phyloP scores from a whole-genome alignment of 2,888 invertebrate genomes.

The Dendrolimus pini region DNA sequence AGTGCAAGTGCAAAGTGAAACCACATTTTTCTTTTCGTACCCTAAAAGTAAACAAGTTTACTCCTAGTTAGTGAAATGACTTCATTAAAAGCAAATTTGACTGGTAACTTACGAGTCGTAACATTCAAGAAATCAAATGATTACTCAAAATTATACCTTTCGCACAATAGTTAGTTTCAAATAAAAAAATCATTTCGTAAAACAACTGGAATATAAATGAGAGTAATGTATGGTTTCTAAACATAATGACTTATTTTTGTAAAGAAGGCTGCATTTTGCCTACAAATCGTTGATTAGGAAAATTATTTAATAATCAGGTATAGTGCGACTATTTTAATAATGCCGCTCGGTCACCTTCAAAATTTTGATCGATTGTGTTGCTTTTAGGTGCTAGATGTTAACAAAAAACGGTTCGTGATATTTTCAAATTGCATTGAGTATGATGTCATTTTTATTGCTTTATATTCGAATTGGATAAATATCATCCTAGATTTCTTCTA shows the following conservation, averaged over 20 bases:
- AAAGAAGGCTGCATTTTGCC: background rate
- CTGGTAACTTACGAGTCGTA: background rate
- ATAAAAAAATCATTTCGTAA: background rate
- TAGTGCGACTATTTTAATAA: background rate
- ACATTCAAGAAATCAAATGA: background rate
- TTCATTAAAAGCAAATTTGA: background rate
- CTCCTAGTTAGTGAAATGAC: background rate
- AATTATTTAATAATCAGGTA: background rate
- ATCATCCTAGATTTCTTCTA: too few relatives aligned
- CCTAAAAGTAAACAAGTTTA: background rate
- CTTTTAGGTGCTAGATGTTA: background rate
- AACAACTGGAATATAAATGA: background rate
- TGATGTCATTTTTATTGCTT: background rate
- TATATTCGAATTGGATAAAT: background rate
- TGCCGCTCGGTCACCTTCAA: background rate
- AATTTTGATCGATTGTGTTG: background rate
- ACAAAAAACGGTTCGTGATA: background rate
- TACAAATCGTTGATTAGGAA: background rate
- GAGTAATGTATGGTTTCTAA: background rate
- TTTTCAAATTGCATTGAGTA: background rate
- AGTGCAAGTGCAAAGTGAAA: too few relatives aligned
- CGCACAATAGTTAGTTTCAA: background rate
- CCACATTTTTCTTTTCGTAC: too few relatives aligned
- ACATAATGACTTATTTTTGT: background rate
- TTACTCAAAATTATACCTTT: background rate